These are phyloP conservation scores for Chaenocephalus aceratus DNA, from an alignment of 2,113 vertebrate genomes.

Conservation along the genomic window DNA sequence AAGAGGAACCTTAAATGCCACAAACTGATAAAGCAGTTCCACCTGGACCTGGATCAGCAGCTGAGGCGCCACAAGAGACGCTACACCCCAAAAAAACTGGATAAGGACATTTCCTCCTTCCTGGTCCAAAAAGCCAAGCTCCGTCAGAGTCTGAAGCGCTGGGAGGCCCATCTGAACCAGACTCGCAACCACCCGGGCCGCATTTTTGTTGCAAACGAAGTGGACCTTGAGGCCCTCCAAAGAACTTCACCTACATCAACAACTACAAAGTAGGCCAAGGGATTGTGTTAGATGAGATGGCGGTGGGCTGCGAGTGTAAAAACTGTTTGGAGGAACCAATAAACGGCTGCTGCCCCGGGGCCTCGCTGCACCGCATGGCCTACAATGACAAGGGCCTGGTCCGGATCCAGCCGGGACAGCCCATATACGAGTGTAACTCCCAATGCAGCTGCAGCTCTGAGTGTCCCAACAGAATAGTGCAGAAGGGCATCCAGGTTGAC, in stretches of 20 bases:
- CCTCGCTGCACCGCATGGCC: constrained; percentile 87
- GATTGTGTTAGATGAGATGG: constrained; percentile 84
- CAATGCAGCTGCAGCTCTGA: constrained; percentile 87
- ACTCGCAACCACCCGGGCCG: constrained; percentile 88
- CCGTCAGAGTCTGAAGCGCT: constrained; percentile 81
- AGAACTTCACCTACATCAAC: constrained; percentile 91
- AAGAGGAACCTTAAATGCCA: constrained; percentile 88
- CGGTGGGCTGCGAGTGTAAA: constrained; percentile 89
- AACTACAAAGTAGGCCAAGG: constrained; percentile 90
- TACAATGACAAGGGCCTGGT: constrained; percentile 90
- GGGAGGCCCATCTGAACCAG: constrained; percentile 88
- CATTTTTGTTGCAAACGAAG: constrained; percentile 89
- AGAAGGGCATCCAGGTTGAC: constrained; percentile 91
- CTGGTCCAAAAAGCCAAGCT: constrained; percentile 88
- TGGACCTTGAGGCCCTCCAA: constrained; percentile 91
- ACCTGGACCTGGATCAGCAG: constrained; percentile 85
- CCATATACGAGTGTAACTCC: constrained; percentile 94
- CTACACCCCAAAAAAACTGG: constrained; percentile 78
- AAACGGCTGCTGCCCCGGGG: constrained; percentile 90
- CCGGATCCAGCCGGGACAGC: constrained; percentile 86
- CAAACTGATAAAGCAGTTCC: constrained; percentile 88
- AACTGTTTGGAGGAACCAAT: constrained; percentile 85
- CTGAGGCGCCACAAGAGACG: constrained; percentile 76
- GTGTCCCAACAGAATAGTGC: constrained; percentile 92
- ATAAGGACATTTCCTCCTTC: constrained; percentile 78